Conservation (phyloP, 2,113 vertebrate genomes). For the Pygoscelis antarcticus region DNA sequence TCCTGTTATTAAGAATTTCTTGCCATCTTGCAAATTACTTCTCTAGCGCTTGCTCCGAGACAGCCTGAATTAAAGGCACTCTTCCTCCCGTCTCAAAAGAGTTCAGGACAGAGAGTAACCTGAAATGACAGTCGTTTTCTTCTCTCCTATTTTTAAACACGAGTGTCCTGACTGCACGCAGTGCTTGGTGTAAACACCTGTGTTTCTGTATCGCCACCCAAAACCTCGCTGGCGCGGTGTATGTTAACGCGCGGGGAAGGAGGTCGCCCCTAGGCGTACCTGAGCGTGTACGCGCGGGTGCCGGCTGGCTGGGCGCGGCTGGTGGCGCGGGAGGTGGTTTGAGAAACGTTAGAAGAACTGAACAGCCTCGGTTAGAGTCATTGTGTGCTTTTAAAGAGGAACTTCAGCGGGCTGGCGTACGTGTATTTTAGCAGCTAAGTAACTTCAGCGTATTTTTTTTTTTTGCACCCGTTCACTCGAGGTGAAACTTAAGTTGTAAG, state of each 20-base stretch:
- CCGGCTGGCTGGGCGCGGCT: rapidly evolving
- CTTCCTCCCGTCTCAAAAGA: background rate
- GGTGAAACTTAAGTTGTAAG: background rate
- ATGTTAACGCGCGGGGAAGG: rapidly evolving
- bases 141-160: background rate
- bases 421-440: background rate
- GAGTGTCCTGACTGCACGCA: background rate
- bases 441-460: background rate
- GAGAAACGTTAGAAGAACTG: rapidly evolving
- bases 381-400: background rate
- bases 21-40: background rate
- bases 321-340: rapidly evolving
- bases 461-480: background rate
- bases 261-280: rapidly evolving
- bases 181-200: background rate
- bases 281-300: rapidly evolving
- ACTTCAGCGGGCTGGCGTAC: rapidly evolving
- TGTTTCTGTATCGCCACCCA: background rate
- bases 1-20: background rate
- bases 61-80: background rate
- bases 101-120: background rate
- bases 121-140: background rate
- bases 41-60: background rate
- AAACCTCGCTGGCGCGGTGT: rapidly evolving
- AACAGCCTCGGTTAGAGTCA: rapidly evolving